Conservation (phyloP, 2,113 vertebrate species). For the Panurus biarmicus region DNA sequence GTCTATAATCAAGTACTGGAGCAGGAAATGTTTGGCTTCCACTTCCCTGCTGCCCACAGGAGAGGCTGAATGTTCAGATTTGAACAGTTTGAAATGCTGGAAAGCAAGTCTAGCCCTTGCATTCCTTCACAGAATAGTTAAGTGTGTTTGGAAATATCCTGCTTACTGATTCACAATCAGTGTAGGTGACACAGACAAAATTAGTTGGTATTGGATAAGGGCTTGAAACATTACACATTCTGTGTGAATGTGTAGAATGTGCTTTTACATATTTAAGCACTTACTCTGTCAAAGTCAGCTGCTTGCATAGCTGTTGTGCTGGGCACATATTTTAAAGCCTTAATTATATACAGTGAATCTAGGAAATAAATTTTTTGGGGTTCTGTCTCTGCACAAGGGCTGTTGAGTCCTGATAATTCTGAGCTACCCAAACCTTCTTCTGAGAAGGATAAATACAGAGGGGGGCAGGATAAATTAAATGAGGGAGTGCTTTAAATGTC, state of each 20-base stretch:
- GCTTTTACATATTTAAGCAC: neutral
- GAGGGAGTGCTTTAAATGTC: neutral
- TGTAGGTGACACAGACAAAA: neutral
- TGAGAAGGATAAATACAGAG: neutral
- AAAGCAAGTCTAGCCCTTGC: neutral
- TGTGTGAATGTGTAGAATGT: neutral
- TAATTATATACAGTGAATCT: neutral
- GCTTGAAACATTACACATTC: neutral
- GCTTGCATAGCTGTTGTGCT: neutral
- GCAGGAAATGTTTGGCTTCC: neutral
- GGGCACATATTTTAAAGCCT: neutral
- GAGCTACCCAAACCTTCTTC: neutral
- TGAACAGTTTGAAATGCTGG: neutral
- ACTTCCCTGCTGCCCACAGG: neutral
- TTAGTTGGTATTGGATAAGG: neutral
- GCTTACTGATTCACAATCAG: neutral
- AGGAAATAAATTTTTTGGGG: neutral
- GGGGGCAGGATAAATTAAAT: neutral
- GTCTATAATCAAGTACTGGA: neutral
- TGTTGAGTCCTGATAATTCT: neutral
- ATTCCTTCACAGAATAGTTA: neutral
- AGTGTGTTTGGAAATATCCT: neutral
- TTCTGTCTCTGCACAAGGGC: neutral
- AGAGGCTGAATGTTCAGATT: neutral
- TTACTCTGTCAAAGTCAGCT: neutral